Conservation (phyloP, 1,140 invertebrate species). For the Caenorhabditis elegans region DNA sequence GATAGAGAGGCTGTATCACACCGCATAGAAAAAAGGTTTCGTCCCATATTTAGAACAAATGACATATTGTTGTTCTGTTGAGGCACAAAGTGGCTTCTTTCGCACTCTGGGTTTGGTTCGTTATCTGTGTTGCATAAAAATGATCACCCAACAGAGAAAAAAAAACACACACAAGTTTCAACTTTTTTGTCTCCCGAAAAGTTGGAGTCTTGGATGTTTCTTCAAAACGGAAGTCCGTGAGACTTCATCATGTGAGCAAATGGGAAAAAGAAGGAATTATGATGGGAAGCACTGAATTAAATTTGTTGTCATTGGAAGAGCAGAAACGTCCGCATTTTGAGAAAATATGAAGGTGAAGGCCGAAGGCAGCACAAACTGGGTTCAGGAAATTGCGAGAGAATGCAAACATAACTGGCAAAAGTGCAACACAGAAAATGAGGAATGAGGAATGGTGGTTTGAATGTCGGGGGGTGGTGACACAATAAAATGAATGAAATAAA, state of each 20-base stretch:
- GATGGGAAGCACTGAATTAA: background rate
- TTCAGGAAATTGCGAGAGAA: background rate
- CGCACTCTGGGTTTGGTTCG: background rate
- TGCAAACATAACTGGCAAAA: background rate
- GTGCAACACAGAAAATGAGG: background rate
- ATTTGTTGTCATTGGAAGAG: background rate
- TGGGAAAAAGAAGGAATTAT: background rate
- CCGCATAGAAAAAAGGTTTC: background rate
- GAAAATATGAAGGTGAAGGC: too few species aligned
- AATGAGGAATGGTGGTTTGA: background rate
- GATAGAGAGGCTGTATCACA: too few species aligned
- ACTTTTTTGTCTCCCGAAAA: background rate
- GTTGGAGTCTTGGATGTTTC: background rate
- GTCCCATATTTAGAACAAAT: conserved; percentile 5
- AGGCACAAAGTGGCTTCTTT: background rate
- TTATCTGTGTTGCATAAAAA: background rate
- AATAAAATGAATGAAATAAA: background rate
- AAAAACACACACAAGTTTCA: conserved; percentile 10
- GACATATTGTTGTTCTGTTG: conserved; percentile 12
- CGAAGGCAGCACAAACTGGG: too few species aligned
- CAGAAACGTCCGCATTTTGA: too few species aligned
- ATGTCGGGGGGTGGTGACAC: too few species aligned
- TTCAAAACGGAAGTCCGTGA: background rate
- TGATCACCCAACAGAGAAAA: background rate
- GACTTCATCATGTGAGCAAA: conserved; percentile 1